Percentiles rank a stretch among this genome's conserved stretches.
Evolutionary conservation across 1,140 invertebrate genomes (phyloP).

Genomic region (Dolichoris vasculosae): DNA sequence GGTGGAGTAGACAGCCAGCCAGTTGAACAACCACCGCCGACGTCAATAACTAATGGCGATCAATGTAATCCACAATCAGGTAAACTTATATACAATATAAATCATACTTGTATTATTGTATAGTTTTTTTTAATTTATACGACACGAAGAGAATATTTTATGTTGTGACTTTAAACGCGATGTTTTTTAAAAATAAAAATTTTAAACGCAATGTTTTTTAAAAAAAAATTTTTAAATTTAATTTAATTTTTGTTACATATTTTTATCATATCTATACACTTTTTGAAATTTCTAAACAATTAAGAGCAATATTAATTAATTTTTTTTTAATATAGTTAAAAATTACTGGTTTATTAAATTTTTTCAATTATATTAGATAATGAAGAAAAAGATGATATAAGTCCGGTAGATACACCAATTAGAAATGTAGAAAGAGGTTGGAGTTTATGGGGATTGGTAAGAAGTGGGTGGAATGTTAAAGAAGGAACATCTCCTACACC

Average conservation of each 20-base stretch:
- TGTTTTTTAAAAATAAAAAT: background rate
- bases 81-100: slow-evolving; percentile 30
- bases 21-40: slow-evolving; percentile 70
- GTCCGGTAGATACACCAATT: slow-evolving; percentile 64
- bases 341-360: background rate
- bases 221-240: too few species aligned
- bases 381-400: slow-evolving; percentile 67
- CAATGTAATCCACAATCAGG: slow-evolving; percentile 67
- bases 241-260: too few species aligned
- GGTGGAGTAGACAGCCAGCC: slow-evolving; percentile 70
- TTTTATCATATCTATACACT: too few species aligned
- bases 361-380: slow-evolving; percentile 56
- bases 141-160: background rate
- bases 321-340: too few species aligned
- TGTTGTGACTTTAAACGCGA: background rate
- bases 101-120: background rate
- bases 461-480: slow-evolving; percentile 71
- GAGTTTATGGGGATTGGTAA: slow-evolving; percentile 75
- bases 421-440: slow-evolving; percentile 71
- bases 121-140: too few species aligned
- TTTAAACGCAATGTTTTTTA: background rate
- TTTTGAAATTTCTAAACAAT: too few species aligned
- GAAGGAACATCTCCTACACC: slow-evolving; percentile 71
- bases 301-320: too few species aligned
- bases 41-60: slow-evolving; percentile 72